A percentile compares a stretch with the other conserved stretches of the same genome.
Evolutionary conservation across 2,888 invertebrate genomes (phyloP).

Genomic region (Pediacus dermestoides): DNA sequence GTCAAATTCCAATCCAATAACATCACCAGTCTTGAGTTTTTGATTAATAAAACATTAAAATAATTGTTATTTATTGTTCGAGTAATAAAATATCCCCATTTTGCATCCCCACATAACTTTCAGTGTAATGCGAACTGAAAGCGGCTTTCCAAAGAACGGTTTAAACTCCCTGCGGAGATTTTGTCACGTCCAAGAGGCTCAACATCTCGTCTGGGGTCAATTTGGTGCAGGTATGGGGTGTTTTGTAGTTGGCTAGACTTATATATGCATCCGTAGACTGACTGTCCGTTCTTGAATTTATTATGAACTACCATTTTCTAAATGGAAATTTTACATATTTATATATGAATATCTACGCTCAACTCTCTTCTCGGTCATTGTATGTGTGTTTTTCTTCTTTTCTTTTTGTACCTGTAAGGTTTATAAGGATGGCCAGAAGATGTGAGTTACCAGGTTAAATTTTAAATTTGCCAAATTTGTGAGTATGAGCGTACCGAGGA

Average conservation of each 20-base stretch:
- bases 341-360: slow-evolving; percentile 39
- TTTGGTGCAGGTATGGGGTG: slow-evolving; percentile 30
- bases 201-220: slow-evolving; percentile 42
- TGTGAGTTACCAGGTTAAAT: slow-evolving; percentile 7
- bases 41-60: too few species aligned
- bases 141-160: slow-evolving; percentile 22
- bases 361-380: slow-evolving; percentile 22
- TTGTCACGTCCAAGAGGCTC: slow-evolving; percentile 49
- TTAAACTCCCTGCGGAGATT: slow-evolving; percentile 51
- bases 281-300: slow-evolving; percentile 48
- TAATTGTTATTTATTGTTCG: too few species aligned
- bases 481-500: too few species aligned
- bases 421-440: slow-evolving; percentile 13
- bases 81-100: too few species aligned
- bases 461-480: slow-evolving; percentile 6
- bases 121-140: slow-evolving; percentile 15
- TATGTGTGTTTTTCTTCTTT: slow-evolving; percentile 18
- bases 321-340: slow-evolving; percentile 51
- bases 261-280: slow-evolving; percentile 41
- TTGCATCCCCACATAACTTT: too few species aligned
- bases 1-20: too few species aligned
- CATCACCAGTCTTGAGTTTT: too few species aligned
- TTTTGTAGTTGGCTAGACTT: slow-evolving; percentile 12
- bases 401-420: slow-evolving; percentile 8
- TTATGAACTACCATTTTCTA: slow-evolving; percentile 49